Evolutionary conservation across 1,140 invertebrate species (phyloP).

Genomic region (Laupala kohalensis): DNA sequence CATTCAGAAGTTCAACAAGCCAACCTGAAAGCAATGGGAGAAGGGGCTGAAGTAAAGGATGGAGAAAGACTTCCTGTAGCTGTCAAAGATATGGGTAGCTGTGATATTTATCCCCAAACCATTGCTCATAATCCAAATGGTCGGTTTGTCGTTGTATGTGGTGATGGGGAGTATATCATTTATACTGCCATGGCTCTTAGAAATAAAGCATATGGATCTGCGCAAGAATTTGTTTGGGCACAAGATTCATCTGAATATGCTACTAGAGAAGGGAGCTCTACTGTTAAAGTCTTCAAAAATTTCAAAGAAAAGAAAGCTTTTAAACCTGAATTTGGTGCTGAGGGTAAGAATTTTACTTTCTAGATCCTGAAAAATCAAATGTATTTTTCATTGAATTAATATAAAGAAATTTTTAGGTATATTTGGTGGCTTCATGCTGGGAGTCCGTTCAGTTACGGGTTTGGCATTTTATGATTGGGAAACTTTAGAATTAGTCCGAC

Average conservation of each 20-base stretch:
- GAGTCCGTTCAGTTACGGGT: constrained; percentile 85
- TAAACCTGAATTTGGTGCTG: constrained; percentile 90
- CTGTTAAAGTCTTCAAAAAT: constrained; percentile 93
- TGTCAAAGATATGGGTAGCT: constrained; percentile 98
- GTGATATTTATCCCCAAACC: constrained; percentile 98
- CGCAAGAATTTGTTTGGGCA: constrained; percentile 98
- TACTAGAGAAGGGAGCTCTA: constrained; percentile 79
- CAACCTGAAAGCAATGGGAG: constrained; percentile 74
- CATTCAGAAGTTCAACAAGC: constrained; percentile 98
- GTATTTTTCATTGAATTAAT: background rate
- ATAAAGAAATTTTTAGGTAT: constrained; percentile 47
- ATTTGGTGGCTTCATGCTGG: constrained; percentile 88
- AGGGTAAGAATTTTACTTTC: constrained; percentile 40
- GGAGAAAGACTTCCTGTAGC: constrained; percentile 84
- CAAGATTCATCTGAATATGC: constrained; percentile 91
- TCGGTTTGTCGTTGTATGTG: constrained; percentile 96
- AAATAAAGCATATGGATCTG: constrained; percentile 96
- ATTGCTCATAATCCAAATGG: constrained; percentile 98
- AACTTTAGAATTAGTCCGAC: constrained; percentile 72
- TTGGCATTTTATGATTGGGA: constrained; percentile 98
- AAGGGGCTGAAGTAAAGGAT: constrained; percentile 70
- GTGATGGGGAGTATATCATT: constrained; percentile 99
- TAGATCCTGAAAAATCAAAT: background rate
- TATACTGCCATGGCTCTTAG: constrained; percentile 98
- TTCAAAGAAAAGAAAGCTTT: constrained; percentile 95